phyloP scores from a whole-genome alignment of 2,113 vertebrate genomes.

The Pelobates fuscus region DNA sequence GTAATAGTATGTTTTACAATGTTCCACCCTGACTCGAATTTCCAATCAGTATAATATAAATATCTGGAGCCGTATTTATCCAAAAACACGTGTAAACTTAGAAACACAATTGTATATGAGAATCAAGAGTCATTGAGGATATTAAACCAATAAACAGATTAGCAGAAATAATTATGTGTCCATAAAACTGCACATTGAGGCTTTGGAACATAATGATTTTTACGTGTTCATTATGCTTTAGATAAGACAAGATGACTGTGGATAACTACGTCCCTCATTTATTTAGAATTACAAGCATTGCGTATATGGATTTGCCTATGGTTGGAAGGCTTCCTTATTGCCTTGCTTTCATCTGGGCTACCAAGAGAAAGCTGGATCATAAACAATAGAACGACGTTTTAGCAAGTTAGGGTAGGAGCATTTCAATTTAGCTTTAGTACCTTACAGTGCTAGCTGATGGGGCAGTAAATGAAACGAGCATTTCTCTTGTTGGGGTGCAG shows the following conservation, averaged over 20 bases:
- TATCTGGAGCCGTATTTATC: not conserved
- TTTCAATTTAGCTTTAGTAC: slow-evolving; percentile 41
- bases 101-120: not conserved
- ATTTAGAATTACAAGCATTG: slow-evolving; percentile 26
- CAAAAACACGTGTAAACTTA: not conserved
- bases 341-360: slow-evolving; percentile 23
- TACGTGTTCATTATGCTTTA: slow-evolving; percentile 26
- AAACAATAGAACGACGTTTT: slow-evolving; percentile 26
- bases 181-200: slow-evolving; percentile 10
- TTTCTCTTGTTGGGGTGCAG: slow-evolving; percentile 9
- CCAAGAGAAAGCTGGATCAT: slow-evolving; percentile 14
- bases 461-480: slow-evolving; percentile 32
- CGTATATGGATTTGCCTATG: slow-evolving; percentile 29
- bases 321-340: slow-evolving; percentile 41
- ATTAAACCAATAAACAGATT: slow-evolving; percentile 35
- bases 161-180: slow-evolving; percentile 4
- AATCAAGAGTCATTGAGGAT: not conserved
- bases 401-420: slow-evolving; percentile 30
- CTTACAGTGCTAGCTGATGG: slow-evolving; percentile 27
- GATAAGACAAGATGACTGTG: slow-evolving; percentile 14
- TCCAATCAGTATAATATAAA: slow-evolving; percentile 5
- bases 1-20: slow-evolving; percentile 20
- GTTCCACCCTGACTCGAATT: not conserved
- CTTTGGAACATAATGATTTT: slow-evolving; percentile 12
- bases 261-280: slow-evolving; percentile 23